These are phyloP conservation scores for Crocallis elinguaria DNA, from an alignment of 2,888 invertebrate species.

Conservation along the genomic window DNA sequence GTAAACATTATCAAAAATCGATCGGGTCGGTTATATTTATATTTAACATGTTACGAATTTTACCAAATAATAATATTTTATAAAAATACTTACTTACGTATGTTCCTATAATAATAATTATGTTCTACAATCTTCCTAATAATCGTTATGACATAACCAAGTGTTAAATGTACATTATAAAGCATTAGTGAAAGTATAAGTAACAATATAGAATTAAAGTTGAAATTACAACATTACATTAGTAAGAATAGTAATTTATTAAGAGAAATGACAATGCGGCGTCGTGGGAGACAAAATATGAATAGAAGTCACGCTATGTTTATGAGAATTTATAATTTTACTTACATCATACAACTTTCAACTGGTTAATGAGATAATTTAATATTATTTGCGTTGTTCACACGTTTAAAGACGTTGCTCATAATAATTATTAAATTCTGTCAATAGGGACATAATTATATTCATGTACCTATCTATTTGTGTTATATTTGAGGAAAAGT, in stretches of 20 bases:
- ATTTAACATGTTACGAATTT: not conserved
- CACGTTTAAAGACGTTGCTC: not conserved
- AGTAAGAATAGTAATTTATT: constrained; percentile 59
- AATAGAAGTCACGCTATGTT: constrained; percentile 68
- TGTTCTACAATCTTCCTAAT: too few relatives aligned
- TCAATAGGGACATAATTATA: too few relatives aligned
- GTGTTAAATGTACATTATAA: constrained; percentile 10
- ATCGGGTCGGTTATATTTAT: not conserved
- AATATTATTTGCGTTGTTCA: not conserved
- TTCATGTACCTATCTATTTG: too few relatives aligned
- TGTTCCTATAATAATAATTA: too few relatives aligned
- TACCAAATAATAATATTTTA: not conserved
- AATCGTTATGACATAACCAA: too few relatives aligned
- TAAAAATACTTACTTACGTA: not conserved
- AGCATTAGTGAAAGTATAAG: constrained; percentile 47
- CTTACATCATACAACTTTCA: constrained; percentile 70
- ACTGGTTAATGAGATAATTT: constrained; percentile 25
- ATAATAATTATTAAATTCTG: not conserved
- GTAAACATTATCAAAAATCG: constrained; percentile 3
- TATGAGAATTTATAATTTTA: constrained; percentile 59
- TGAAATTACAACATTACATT: constrained; percentile 56
- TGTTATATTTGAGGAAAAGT: too few relatives aligned
- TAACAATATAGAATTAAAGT: constrained; percentile 47
- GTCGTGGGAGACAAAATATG: constrained; percentile 77
- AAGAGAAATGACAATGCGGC: constrained; percentile 61